phyloP scores from a whole-genome alignment of 2,797 vertebrate species.

The Buceros bicornis region DNA sequence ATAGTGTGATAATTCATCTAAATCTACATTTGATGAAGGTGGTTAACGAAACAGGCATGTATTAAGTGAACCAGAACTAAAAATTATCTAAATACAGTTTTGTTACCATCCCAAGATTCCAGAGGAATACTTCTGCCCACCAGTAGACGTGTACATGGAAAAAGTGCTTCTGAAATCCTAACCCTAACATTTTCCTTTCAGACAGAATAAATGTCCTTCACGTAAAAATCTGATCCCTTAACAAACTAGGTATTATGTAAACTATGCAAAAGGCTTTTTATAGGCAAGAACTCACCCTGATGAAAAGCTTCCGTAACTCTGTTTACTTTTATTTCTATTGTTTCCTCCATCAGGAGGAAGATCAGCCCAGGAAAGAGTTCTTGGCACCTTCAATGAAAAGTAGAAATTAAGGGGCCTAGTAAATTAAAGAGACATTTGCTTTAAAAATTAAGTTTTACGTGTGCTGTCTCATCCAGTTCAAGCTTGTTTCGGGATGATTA shows the following conservation, averaged over 20 bases:
- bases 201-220: constrained; percentile 27
- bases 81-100: constrained; percentile 6
- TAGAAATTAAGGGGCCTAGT: neutral
- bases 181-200: constrained; percentile 50
- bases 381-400: neutral
- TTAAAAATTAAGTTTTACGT: neutral
- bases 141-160: constrained; percentile 10
- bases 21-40: neutral
- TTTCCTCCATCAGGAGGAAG: neutral
- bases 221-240: constrained; percentile 20
- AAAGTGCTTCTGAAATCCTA: constrained; percentile 57
- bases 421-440: constrained; percentile 9
- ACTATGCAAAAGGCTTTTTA: constrained; percentile 3
- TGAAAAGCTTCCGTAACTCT: neutral
- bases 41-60: neutral
- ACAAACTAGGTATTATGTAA: constrained; percentile 9
- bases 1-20: neutral
- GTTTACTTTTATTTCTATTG: neutral
- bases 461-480: neutral
- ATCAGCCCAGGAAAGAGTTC: neutral
- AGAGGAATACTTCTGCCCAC: constrained; percentile 6
- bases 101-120: constrained; percentile 37
- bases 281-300: neutral
- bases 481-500: constrained; percentile 5
- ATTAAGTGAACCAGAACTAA: neutral